Evolutionary conservation across 2,797 vertebrate species (phyloP).

Genomic region (Sebastes wilsoni): DNA sequence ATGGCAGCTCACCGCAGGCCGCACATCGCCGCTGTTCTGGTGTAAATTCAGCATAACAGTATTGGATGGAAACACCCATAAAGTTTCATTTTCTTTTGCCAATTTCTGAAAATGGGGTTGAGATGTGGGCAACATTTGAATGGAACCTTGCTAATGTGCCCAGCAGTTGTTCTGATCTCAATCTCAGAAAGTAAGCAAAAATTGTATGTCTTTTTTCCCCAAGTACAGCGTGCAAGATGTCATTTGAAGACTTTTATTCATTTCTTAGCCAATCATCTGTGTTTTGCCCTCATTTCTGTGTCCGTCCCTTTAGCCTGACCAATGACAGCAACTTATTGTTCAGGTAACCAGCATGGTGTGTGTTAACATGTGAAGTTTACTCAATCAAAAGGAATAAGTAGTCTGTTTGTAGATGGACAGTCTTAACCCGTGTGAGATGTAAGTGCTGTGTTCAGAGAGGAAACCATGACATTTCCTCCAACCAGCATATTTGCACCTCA

Average conservation of each 20-base stretch:
- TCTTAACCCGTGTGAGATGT: slow-evolving; percentile 25
- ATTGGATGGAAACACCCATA: neutral
- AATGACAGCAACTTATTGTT: slow-evolving; percentile 43
- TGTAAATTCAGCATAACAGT: too few relatives aligned
- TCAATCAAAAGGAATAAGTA: slow-evolving; percentile 7
- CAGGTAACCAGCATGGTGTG: slow-evolving; percentile 74
- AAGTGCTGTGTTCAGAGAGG: neutral
- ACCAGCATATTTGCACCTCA: slow-evolving; percentile 4
- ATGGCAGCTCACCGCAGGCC: too few relatives aligned
- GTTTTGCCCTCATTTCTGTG: slow-evolving; percentile 42
- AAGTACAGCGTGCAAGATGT: neutral
- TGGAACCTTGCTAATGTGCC: neutral
- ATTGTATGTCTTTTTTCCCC: neutral
- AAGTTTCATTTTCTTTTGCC: neutral
- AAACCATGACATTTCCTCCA: slow-evolving; percentile 27
- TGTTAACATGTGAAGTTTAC: slow-evolving; percentile 5
- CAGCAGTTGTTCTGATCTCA: neutral
- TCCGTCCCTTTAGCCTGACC: slow-evolving; percentile 63
- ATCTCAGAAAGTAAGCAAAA: neutral
- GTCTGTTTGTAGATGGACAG: neutral
- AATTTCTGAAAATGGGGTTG: neutral
- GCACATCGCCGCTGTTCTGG: too few relatives aligned
- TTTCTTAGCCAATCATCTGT: slow-evolving; percentile 31
- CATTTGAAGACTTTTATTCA: neutral
- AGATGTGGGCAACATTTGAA: neutral